Conservation (phyloP, 2,113 vertebrate species). For the Kobus ellipsiprymnus region DNA sequence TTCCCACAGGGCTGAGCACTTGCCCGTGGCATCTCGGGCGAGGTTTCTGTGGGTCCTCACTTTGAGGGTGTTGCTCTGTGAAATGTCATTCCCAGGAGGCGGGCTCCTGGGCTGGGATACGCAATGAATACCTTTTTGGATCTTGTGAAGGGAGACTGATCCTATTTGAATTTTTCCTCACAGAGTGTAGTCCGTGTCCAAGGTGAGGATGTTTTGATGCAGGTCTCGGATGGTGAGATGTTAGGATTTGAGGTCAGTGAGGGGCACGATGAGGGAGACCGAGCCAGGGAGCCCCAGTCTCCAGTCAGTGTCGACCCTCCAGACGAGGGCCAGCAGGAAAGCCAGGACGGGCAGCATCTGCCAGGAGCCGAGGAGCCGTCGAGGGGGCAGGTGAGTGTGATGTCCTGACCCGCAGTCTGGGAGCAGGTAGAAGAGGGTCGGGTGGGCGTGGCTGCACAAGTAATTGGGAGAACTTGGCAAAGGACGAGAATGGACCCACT, state of each 20-base stretch:
- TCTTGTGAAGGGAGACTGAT: not conserved
- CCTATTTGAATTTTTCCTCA: not conserved
- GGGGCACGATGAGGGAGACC: fast-evolving
- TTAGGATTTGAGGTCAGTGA: not conserved
- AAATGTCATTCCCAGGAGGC: no score
- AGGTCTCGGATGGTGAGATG: not conserved
- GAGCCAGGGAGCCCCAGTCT: not conserved
- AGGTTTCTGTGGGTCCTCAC: not conserved
- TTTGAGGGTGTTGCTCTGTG: not conserved
- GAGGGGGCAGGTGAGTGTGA: not conserved
- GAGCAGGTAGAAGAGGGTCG: not conserved
- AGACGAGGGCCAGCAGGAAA: not conserved
- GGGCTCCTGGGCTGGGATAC: not conserved
- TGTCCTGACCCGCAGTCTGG: no score
- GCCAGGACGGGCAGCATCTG: not conserved
- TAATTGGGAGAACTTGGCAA: no score
- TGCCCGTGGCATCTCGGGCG: not conserved
- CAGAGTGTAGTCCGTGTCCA: not conserved
- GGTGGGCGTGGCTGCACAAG: fast-evolving
- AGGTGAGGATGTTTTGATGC: not conserved
- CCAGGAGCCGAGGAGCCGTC: fast-evolving
- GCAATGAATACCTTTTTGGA: not conserved
- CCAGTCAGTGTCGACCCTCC: not conserved
- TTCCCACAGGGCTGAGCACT: fast-evolving
- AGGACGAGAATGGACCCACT: not conserved